Conservation (phyloP, 2,888 invertebrate genomes). For the Cephonodes hylas region DNA sequence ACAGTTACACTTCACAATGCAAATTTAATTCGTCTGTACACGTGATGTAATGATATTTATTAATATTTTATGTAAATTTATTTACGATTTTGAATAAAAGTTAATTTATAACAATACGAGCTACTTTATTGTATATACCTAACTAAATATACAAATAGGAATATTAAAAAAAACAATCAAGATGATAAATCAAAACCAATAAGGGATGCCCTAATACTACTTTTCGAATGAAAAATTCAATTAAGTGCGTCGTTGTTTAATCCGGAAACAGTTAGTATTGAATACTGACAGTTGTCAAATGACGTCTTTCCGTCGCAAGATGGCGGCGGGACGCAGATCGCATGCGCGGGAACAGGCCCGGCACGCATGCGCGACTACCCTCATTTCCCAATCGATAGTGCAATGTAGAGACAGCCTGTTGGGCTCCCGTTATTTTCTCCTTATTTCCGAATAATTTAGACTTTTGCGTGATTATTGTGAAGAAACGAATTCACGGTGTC, state of each 20-base stretch:
- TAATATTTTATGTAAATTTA: constrained; percentile 81
- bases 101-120: constrained; percentile 70
- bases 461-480: constrained; percentile 43
- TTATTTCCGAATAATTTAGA: constrained; percentile 42
- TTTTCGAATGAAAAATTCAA: constrained; percentile 11
- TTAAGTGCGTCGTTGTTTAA: constrained; percentile 23
- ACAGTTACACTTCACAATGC: constrained; percentile 41
- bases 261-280: constrained; percentile 32
- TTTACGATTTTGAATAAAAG: constrained; percentile 81
- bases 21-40: constrained; percentile 57
- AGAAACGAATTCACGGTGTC: constrained; percentile 65
- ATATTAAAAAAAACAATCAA: background rate
- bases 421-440: constrained; percentile 56
- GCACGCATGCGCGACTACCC: constrained; percentile 60
- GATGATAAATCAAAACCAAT: background rate
- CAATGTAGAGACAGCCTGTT: constrained; percentile 74
- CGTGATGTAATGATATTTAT: constrained; percentile 79
- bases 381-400: constrained; percentile 66
- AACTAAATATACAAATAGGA: background rate
- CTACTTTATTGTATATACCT: constrained; percentile 21
- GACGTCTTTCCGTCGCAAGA: constrained; percentile 63
- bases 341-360: constrained; percentile 28
- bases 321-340: constrained; percentile 32
- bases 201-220: background rate
- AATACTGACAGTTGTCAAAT: constrained; percentile 62